phyloP scores from a whole-genome alignment of 2,888 invertebrate species.

The Polydrusus tereticollis region DNA sequence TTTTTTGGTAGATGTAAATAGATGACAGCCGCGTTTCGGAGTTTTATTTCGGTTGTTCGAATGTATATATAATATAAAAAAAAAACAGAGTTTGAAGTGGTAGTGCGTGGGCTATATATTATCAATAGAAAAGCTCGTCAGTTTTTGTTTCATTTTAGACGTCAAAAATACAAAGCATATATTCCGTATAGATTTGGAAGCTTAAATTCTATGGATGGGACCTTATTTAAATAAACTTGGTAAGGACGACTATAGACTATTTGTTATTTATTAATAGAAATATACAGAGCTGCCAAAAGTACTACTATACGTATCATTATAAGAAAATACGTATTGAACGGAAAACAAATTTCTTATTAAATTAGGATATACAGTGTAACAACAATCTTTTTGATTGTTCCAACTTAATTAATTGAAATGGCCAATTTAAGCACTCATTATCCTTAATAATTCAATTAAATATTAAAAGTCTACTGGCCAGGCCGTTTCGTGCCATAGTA shows the following conservation, averaged over 20 bases:
- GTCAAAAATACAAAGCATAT: slow-evolving; percentile 1
- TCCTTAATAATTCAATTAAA: no score
- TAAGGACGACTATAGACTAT: background rate
- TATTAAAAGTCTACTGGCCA: no score
- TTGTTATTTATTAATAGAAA: background rate
- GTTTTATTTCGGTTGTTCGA: slow-evolving; percentile 41
- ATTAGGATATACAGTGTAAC: no score
- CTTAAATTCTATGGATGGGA: background rate
- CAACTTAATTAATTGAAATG: no score
- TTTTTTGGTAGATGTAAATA: slow-evolving; percentile 40
- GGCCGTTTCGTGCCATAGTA: no score
- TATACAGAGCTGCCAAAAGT: no score
- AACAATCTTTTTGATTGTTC: no score
- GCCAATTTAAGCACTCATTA: no score
- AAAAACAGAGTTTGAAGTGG: slow-evolving; percentile 1
- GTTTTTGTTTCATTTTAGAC: background rate
- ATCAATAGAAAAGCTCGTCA: background rate
- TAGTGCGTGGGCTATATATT: slow-evolving; percentile 5
- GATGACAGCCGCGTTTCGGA: slow-evolving; percentile 20
- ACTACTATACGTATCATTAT: no score
- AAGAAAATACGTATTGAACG: no score
- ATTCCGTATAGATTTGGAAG: background rate
- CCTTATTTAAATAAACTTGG: background rate
- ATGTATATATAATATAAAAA: slow-evolving; percentile 10
- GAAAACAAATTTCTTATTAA: no score